Evolutionary conservation across 2,888 invertebrate genomes (phyloP), one percentile per base, ranked within the genome.

Genomic region (Lamellibrachia columna): DNA sequence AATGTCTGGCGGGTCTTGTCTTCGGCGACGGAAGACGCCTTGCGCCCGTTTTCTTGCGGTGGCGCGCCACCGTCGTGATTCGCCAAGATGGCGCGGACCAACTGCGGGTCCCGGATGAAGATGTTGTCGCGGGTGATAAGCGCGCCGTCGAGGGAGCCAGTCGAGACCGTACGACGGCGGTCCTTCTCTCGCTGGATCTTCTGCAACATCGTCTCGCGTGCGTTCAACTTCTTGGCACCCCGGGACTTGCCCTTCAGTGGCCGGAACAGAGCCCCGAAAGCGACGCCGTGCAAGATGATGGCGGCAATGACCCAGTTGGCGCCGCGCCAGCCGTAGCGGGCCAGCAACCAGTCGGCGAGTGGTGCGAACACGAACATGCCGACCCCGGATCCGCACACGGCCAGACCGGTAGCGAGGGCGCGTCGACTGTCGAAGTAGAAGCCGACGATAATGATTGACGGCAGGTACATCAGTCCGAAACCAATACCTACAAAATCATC

Each of bases 201-300:
- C 93, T 95, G 95, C 95, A 96, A 96, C 92, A 96, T 96, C 75
- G 75, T 75, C 75, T 75, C 75, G 3, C 75, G 75, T n/a, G 0
- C 75, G 75, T 75, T 75, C 75, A n/a, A n/a, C 75, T 22, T 75
- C 75, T 22, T 11, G 75, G 22, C 15, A n/a, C 75, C 6, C n/a
- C 75, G 15, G 22, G 15, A n/a, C 75, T 11, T 22, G n/a, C 52
- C 40, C 9, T 95, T 97, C 91, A 99, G 97, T 0, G 99, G 99
- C 52, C 98, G 97, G 96, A 98, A 99, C 95, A 98, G 97, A 0
- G 97, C 96, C 1, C 98, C 99, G 95, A 98, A 98, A 52, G 98
- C 94, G 0, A 97, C 97, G 95, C 99, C 99, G 53, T 97, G 97
- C 53, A 99, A 96, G 53, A 98, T 97, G 94, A 99, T 97, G 53